Conservation (phyloP, 2,113 vertebrate genomes). For the Motacilla alba region DNA sequence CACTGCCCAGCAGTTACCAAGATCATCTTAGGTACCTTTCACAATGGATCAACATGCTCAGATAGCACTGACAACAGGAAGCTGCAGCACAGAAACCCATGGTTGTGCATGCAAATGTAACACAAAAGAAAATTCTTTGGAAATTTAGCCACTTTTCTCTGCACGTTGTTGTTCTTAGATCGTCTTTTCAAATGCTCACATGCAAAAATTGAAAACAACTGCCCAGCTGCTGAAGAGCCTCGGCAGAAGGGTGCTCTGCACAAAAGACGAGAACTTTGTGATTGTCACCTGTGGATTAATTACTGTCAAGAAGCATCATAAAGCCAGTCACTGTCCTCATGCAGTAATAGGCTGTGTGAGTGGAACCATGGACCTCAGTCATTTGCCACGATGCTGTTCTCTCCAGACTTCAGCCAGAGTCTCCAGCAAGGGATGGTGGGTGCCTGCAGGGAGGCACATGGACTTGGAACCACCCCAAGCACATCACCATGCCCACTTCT, state of each 20-base stretch:
- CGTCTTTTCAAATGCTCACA: neutral
- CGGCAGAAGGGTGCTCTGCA: neutral
- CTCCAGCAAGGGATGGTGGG: neutral
- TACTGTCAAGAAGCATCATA: neutral
- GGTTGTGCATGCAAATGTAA: neutral
- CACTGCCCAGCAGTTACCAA: neutral
- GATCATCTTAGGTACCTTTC: accelerated
- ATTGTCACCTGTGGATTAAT: neutral
- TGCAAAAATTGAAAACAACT: slow-evolving; percentile 32
- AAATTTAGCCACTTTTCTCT: slow-evolving; percentile 32
- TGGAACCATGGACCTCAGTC: neutral
- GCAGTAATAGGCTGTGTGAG: neutral
- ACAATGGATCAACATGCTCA: neutral
- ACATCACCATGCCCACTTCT: neutral
- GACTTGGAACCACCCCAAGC: neutral
- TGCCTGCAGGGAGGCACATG: neutral
- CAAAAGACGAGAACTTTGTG: neutral
- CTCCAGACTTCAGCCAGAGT: neutral
- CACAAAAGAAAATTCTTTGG: slow-evolving; percentile 18
- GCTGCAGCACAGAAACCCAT: neutral
- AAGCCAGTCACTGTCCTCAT: neutral
- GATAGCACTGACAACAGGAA: neutral
- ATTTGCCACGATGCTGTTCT: neutral
- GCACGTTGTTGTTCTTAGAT: neutral
- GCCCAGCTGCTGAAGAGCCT: slow-evolving; percentile 19